These are phyloP conservation scores for Dendrophyllia cribrosa DNA, from an alignment of 64 coral and sea anemone species.

Conservation along the genomic window DNA sequence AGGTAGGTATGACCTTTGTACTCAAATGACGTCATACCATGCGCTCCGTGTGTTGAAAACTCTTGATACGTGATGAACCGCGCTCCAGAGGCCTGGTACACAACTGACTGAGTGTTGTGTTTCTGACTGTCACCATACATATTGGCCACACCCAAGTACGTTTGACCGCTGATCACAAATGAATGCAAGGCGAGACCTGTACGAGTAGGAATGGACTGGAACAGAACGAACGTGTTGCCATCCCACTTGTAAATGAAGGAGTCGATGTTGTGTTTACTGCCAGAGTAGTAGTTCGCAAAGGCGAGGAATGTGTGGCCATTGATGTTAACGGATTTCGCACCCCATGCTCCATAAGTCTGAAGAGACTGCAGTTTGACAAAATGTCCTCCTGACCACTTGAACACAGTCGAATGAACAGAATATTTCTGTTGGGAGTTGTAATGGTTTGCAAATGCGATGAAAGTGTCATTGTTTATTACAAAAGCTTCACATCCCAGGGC, in stretches of 20 bases:
- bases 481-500: not conserved
- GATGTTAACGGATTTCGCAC: slow-evolving; percentile 27
- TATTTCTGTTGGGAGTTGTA: not conserved
- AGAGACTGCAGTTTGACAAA: slow-evolving; percentile 48
- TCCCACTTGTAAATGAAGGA: slow-evolving; percentile 51
- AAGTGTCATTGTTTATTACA: slow-evolving; percentile 21
- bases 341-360: slow-evolving; percentile 3
- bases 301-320: slow-evolving; percentile 67
- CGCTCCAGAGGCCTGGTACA: slow-evolving; percentile 71
- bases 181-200: slow-evolving; percentile 30
- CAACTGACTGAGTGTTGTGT: slow-evolving; percentile 23
- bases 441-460: not conserved
- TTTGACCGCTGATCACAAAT: slow-evolving; percentile 58
- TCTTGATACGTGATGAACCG: slow-evolving; percentile 60
- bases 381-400: slow-evolving; percentile 12
- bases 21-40: slow-evolving; percentile 53
- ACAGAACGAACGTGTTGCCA: slow-evolving; percentile 34
- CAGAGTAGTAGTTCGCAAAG: slow-evolving; percentile 36
- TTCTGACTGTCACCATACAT: not conserved
- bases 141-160: slow-evolving; percentile 50
- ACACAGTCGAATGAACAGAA: slow-evolving; percentile 13
- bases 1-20: slow-evolving; percentile 72
- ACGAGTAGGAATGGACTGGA: slow-evolving; percentile 59
- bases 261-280: slow-evolving; percentile 19
- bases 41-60: slow-evolving; percentile 28